A percentile compares a stretch with the other conserved stretches of the same genome.
Conservation (phyloP, 2,888 invertebrate species). For the Amphiduros pacificus region DNA sequence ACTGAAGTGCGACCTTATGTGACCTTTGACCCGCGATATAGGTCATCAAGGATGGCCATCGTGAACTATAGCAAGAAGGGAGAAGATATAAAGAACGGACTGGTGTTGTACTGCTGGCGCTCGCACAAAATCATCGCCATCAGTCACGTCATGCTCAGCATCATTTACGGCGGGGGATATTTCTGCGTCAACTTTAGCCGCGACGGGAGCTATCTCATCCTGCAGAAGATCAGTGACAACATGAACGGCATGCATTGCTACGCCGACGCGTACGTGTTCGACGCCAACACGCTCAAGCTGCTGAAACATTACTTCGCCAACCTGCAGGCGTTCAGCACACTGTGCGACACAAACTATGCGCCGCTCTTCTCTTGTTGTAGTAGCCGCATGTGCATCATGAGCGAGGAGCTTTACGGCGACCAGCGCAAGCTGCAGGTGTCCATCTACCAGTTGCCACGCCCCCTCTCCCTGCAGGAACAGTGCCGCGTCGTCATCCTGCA, state of each 20-base stretch:
- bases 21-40: slow-evolving; percentile 31
- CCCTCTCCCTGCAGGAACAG: slow-evolving; percentile 27
- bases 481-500: slow-evolving; percentile 31
- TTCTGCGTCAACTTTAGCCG: slow-evolving; percentile 29
- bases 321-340: slow-evolving; percentile 28
- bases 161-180: slow-evolving; percentile 29
- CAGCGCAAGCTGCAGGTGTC: slow-evolving; percentile 21
- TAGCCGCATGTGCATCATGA: slow-evolving; percentile 31
- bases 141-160: slow-evolving; percentile 26
- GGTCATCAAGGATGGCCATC: slow-evolving; percentile 27
- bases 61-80: slow-evolving; percentile 26
- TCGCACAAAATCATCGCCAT: slow-evolving; percentile 16
- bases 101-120: slow-evolving; percentile 26
- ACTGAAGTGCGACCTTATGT: slow-evolving; percentile 33
- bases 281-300: slow-evolving; percentile 25
- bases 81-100: slow-evolving; percentile 21
- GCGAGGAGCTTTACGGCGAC: slow-evolving; percentile 21
- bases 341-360: slow-evolving; percentile 31
- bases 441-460: slow-evolving; percentile 32
- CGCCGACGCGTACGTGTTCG: slow-evolving; percentile 32
- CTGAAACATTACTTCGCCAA: slow-evolving; percentile 28
- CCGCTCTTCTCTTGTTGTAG: slow-evolving; percentile 32
- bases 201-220: slow-evolving; percentile 28
- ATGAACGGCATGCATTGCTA: slow-evolving; percentile 28
- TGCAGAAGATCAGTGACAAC: slow-evolving; percentile 33